Percentiles rank a stretch among this genome's conserved stretches.
Conservation (phyloP, 2,888 invertebrate species). For the Epsilonema sp. region DNA sequence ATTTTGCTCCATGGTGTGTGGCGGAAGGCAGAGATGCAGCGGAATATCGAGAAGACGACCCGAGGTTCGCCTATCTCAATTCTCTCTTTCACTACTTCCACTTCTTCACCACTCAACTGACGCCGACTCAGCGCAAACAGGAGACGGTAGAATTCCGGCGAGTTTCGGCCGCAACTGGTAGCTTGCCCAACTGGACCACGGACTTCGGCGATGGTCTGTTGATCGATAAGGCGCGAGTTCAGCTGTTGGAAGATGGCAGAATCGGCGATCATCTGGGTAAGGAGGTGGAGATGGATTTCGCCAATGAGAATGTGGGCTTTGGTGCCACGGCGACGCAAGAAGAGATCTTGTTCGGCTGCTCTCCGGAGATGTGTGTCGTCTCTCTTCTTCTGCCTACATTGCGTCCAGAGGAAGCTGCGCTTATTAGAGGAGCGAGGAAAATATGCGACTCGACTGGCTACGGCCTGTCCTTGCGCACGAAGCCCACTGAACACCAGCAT, state of each 20-base stretch:
- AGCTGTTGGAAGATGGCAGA: neutral
- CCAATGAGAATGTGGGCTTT: conserved; percentile 9
- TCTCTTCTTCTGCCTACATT: conserved; percentile 2
- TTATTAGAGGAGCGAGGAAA: neutral
- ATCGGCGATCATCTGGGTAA: neutral
- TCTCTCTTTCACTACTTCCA: neutral
- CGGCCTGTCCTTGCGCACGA: neutral
- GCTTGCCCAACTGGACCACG: too few relatives aligned
- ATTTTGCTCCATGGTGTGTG: too few relatives aligned
- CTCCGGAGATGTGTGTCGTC: conserved; percentile 9
- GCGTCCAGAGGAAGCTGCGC: neutral
- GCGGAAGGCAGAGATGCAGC: too few relatives aligned
- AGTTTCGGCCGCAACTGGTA: too few relatives aligned
- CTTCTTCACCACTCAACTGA: neutral
- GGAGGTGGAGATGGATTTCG: conserved; percentile 9
- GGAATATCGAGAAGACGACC: neutral
- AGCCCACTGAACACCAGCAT: too few relatives aligned
- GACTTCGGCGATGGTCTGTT: too few relatives aligned
- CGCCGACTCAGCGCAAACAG: neutral
- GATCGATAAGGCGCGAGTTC: neutral
- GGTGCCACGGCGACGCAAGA: conserved; percentile 9
- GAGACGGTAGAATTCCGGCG: neutral
- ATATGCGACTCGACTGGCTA: neutral
- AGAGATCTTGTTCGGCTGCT: conserved; percentile 9
- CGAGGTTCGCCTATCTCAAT: neutral